phyloP scores from a whole-genome alignment of 2,113 vertebrate genomes.

The Lota lota region DNA sequence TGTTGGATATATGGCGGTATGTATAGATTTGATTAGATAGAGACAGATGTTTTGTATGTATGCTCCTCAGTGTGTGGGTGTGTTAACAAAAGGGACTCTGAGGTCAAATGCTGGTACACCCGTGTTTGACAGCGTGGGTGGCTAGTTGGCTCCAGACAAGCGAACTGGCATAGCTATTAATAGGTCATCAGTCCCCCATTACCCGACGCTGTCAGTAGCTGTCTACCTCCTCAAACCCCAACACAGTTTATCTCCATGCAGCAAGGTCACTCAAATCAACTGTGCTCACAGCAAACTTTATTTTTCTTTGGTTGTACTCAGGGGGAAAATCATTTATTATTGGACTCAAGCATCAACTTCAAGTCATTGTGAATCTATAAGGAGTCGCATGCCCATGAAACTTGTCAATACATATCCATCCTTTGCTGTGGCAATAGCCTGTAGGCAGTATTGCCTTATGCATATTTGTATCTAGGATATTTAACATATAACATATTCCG shows the following conservation, averaged over 20 bases:
- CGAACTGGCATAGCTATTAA: conserved; percentile 30
- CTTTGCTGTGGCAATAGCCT: background rate
- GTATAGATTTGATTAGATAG: background rate
- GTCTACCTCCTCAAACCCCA: conserved; percentile 33
- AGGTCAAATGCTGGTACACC: background rate
- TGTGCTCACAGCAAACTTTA: conserved; percentile 11
- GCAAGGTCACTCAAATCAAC: conserved; percentile 28
- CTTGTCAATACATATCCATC: background rate
- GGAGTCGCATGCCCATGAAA: conserved; percentile 14
- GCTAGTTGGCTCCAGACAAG: conserved; percentile 49
- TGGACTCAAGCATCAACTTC: conserved; percentile 10
- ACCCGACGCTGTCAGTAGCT: conserved; percentile 4
- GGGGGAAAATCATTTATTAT: background rate
- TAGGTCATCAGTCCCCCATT: conserved; percentile 12
- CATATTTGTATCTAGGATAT: no score
- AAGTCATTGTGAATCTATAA: conserved; percentile 16
- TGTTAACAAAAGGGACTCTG: background rate
- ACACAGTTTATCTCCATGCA: conserved; percentile 30
- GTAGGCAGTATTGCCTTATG: background rate
- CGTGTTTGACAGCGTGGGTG: conserved; percentile 33
- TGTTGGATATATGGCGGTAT: background rate
- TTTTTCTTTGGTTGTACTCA: conserved; percentile 7
- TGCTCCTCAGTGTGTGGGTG: conserved; percentile 19
- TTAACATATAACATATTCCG: background rate
- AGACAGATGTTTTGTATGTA: background rate